Evolutionary conservation across 2,113 vertebrate species (phyloP).

Genomic region (Lepisosteus oculatus): DNA sequence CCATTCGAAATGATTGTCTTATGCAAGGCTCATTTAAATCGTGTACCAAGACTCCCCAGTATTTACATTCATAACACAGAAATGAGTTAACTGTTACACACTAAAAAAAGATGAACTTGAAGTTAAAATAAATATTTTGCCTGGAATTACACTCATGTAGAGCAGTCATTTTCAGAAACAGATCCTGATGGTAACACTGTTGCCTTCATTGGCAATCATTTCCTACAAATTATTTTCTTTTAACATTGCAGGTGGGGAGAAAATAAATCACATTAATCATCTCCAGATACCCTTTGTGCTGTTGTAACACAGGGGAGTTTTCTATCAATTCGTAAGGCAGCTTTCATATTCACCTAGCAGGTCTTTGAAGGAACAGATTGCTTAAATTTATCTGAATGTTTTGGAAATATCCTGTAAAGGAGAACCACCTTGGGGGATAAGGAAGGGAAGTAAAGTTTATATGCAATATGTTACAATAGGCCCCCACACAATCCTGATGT

Average conservation of each 20-base stretch:
- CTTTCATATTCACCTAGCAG: background rate
- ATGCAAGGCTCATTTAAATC: too few species aligned
- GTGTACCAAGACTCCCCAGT: too few species aligned
- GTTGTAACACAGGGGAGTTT: background rate
- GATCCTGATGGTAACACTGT: background rate
- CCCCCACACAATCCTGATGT: background rate
- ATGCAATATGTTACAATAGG: conserved; percentile 1
- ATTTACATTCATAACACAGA: too few species aligned
- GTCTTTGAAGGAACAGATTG: background rate
- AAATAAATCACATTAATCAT: conserved; percentile 6
- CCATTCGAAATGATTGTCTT: background rate
- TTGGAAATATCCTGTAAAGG: background rate
- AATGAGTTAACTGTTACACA: too few species aligned
- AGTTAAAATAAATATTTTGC: too few species aligned
- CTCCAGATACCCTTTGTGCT: background rate
- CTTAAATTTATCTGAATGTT: background rate
- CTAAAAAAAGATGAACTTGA: too few species aligned
- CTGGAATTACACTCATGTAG: background rate
- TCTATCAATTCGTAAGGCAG: background rate
- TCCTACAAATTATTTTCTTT: background rate
- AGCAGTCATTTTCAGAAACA: background rate
- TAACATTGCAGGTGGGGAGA: conserved; percentile 4
- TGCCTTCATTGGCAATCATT: too few species aligned
- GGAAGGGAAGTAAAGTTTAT: too few species aligned
- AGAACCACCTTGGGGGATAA: too few species aligned